Conservation (phyloP, 1,140 invertebrate genomes). For the Diachasma alloeum region DNA sequence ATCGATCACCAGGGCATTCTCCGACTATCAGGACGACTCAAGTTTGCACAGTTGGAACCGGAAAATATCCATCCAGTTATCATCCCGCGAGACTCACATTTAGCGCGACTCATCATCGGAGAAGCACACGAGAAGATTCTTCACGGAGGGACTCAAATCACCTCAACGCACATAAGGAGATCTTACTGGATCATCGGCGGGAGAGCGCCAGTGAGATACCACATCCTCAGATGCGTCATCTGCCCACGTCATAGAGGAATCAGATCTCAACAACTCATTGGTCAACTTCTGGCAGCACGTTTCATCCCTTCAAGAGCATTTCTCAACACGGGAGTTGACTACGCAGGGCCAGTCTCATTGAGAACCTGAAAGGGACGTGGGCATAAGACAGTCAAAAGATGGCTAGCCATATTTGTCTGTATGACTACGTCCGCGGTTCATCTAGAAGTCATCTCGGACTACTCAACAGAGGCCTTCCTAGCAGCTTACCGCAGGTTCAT, state of each 20-base stretch:
- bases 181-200: background rate
- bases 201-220: too few relatives aligned
- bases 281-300: constrained; percentile 36
- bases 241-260: constrained; percentile 12
- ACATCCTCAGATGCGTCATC: constrained; percentile 23
- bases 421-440: too few relatives aligned
- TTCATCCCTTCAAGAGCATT: too few relatives aligned
- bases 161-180: background rate
- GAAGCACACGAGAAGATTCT: constrained; percentile 24
- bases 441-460: too few relatives aligned
- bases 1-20: constrained; percentile 31
- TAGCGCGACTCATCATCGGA: constrained; percentile 35
- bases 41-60: constrained; percentile 30
- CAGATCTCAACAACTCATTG: constrained; percentile 44
- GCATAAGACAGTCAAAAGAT: constrained; percentile 36
- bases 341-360: constrained; percentile 39
- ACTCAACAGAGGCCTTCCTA: too few relatives aligned
- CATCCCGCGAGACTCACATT: constrained; percentile 28
- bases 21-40: constrained; percentile 40
- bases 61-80: constrained; percentile 40
- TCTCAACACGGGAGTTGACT: constrained; percentile 35
- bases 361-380: constrained; percentile 34
- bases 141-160: constrained; percentile 4
- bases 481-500: background rate
- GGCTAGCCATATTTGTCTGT: too few relatives aligned